Conservation (phyloP, 2,113 vertebrate genomes). For the Oreochromis tanganicae region DNA sequence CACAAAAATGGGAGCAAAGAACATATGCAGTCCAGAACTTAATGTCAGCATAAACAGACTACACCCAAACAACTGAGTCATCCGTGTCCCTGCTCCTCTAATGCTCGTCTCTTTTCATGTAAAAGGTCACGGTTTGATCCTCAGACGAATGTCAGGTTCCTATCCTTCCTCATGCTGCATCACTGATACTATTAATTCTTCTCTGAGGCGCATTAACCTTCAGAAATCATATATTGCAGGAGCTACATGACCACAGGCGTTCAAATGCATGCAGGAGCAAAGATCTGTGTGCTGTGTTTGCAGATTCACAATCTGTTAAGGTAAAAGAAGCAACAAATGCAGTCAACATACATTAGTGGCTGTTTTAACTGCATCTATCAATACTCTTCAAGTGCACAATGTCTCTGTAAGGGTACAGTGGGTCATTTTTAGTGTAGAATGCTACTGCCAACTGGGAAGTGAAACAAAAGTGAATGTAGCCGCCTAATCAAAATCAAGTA, state of each 20-base stretch:
- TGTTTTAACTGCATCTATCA: not conserved
- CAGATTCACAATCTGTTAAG: not conserved
- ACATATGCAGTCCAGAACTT: not conserved
- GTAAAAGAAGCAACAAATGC: not conserved
- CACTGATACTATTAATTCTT: not conserved
- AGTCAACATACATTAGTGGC: not conserved
- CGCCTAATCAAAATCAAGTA: not conserved
- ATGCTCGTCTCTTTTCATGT: conserved; percentile 18
- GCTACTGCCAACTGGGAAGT: not conserved
- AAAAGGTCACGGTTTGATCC: conserved; percentile 42
- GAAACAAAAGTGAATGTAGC: not conserved
- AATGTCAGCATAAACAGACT: conserved; percentile 10
- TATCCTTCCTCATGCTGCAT: not conserved
- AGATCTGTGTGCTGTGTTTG: not conserved
- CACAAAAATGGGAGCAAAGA: not conserved
- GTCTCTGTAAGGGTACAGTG: not conserved
- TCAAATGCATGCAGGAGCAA: not conserved
- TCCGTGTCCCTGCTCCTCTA: not conserved
- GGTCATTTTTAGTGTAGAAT: not conserved
- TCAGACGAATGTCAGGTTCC: not conserved
- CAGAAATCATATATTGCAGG: not conserved
- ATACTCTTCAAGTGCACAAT: not conserved
- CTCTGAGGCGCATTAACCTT: not conserved
- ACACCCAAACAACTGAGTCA: conserved; percentile 9
- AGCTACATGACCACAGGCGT: not conserved